Conservation (phyloP, 2,888 invertebrate genomes). For the Scaptodrosophila latifasciaeformis region DNA sequence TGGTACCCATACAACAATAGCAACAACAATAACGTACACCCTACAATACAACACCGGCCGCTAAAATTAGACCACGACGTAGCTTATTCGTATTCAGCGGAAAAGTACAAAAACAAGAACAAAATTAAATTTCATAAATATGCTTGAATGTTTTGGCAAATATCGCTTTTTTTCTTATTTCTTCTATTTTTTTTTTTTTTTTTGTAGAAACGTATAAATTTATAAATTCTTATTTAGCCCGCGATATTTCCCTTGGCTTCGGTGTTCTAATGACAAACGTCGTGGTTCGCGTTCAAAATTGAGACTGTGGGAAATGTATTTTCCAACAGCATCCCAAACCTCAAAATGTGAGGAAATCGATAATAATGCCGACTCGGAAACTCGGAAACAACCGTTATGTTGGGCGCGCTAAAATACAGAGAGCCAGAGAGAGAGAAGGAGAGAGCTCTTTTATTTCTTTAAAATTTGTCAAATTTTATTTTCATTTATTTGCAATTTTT, state of each 20-base stretch:
- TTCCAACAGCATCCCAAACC: constrained; percentile 55
- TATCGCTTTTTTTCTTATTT: constrained; percentile 27
- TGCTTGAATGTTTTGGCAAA: constrained; percentile 56
- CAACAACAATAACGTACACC: constrained; percentile 27
- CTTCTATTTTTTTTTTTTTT: constrained; percentile 16
- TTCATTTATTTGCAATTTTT: no score
- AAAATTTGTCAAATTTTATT: no score
- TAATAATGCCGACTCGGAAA: constrained; percentile 15
- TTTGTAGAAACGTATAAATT: constrained; percentile 50
- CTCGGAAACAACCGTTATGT: constrained; percentile 10
- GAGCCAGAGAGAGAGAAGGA: not conserved
- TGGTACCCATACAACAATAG: constrained; percentile 36
- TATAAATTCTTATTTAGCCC: constrained; percentile 42
- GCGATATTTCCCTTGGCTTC: constrained; percentile 4
- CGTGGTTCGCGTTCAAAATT: constrained; percentile 51
- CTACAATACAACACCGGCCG: constrained; percentile 55
- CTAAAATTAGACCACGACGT: constrained; percentile 56
- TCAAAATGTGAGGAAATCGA: constrained; percentile 43
- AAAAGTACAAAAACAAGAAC: constrained; percentile 30
- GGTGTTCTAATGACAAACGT: constrained; percentile 13
- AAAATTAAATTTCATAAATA: constrained; percentile 14
- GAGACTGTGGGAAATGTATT: constrained; percentile 51
- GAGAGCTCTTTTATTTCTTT: no score
- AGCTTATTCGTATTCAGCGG: constrained; percentile 36
- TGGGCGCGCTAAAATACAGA: constrained; percentile 7